Base-by-base conservation (phyloP, 2,113 vertebrate genomes). In the Cebidichthys violaceus region DNA sequence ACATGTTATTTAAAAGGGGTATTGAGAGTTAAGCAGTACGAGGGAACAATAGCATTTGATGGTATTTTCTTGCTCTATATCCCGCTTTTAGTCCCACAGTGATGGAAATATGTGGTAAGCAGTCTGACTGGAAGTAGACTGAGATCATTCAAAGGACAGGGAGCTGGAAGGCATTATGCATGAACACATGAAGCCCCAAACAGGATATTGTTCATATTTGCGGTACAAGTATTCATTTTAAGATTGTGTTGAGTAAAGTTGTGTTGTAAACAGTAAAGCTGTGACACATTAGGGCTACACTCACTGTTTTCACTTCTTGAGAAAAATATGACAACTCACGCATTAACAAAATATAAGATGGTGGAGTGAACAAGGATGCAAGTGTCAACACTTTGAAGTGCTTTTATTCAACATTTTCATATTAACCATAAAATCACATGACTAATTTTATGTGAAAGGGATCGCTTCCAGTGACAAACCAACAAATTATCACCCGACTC, bases 31-130 rank as follows among this genome's bases (percentile, higher is more conserved):
- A 18, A 75, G 35, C 3, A 41, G 33, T 39, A 61, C 9, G 29
- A 17, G 20, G 9, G 6, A 39, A 22, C 22, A 39, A 20, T 3
- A 24, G 6, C 9, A 27, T 59, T 27, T 35, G n/a, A 67, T n/a
- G 7, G 18, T 60, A 27, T 37, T 67, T 45, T 68, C 4, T 15
- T 1, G 4, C 33, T 52, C 29, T 33, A 31, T 15, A 33, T 74
- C 18, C 13, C 4, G 4, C 39, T 45, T 41, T 68, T 6, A 10
- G 7, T 20, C 52, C 35, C 35, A 24, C 60, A 79, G 14, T 18
- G 47, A 67, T 66, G 9, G 29, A 45, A 70, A 77, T 57, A n/a
- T 88, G 78, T 66, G 41, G 57, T 18, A 57, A 73, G 9, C 9
- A 1, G 9, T 76, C 20, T 66, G 39, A 45, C 39, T 68, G 29